Base-by-base conservation (phyloP, 2,113 vertebrate species). In the Trematomus loennbergii region DNA sequence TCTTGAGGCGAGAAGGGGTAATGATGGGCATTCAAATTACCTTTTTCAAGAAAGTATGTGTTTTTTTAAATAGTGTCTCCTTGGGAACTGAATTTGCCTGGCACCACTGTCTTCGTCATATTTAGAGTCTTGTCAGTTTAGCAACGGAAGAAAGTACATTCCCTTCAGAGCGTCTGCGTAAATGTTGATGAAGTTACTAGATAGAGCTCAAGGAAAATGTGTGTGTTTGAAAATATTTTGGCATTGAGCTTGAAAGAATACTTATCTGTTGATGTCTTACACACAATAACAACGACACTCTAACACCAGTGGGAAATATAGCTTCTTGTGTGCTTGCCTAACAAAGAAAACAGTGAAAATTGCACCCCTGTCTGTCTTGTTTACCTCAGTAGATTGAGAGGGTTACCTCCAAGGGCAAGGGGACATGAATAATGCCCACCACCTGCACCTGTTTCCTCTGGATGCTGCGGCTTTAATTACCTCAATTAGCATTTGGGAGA, bases 401-500 rank as follows among this genome's bases (percentile, higher is more conserved):
- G 83, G 88, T 92, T 90, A 91, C 84, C 93, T 93, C 89, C 93
- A 94, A 93, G 93, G 93, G 91, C 93, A 93, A 89, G 90, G 88
- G 85, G 82, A 89, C 92, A 92, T 95, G 93, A 95, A 89, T 95
- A 93, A 95, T 94, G 91, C 75, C 87, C 85, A 79, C 83, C 89
- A 94, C 93, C 94, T 94, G 93, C 91, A 94, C 92, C 93, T 94
- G 92, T 92, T 93, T 90, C 91, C 87, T 93, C 91, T 90, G 93
- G 91, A 94, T 92, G 93, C 92, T 50, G 90, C 75, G 78, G 85
- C 88, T 93, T 91, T 95, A 95, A 95, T 95, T 95, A 94, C 92
- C 87, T 87, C 91, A 93, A 95, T 95, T 95, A 95, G 93, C 93
- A 95, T 94, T 95, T 92, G 89, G 92, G 91, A 95, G 93, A 93